Evolutionary conservation across 2,888 invertebrate species (phyloP), one percentile per base, ranked within the genome.

Genomic region (Phaedon cochleariae): DNA sequence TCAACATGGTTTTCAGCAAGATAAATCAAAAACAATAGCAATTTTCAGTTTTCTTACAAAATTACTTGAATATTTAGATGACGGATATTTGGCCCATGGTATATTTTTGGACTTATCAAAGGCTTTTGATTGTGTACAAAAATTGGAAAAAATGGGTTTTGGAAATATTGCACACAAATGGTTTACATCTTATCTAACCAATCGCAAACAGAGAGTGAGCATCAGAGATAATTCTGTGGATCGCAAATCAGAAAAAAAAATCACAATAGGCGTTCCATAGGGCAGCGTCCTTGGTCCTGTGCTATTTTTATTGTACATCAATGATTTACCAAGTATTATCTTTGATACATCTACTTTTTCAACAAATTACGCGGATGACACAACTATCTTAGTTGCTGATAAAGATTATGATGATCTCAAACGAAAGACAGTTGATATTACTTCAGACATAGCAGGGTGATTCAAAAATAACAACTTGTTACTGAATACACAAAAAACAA

Each of bases 401-500:
- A 34, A 54, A 22, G n/a, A 20, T 21, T 54, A 54, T 31, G 53
- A 54, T 34, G 18, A 31, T 17, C 26, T 54, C 6, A 54, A 29
- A 12, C 5, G 18, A 5, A 51, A 22, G 17, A 22, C 34, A 34
- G n/a, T 12, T 18, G 15, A 34, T 54, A 18, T 17, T 3, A 37
- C 29, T 6, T 15, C 51, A 0, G 26, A 51, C n/a, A 51, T 51
- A 10, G 22, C 51, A 51, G 17, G 9, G 37, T 54, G 18, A 37
- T 54, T 37, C 37, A 34, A 54, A 37, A 17, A 34, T 1, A 53
- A 53, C 12, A 34, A 10, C 17, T 15, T 53, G 12, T n/a, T 31
- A 29, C 20, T 53, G 37, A 54, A 54, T n/a, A 21, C 20, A 29
- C 26, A 10, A 12, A 54, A 54, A 54, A 54, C 54, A 18, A 54